Percentiles rank a stretch among this genome's conserved stretches.
These are phyloP conservation scores for Enchytraeus crypticus DNA, from an alignment of 2,888 invertebrate species.

Conservation along the genomic window DNA sequence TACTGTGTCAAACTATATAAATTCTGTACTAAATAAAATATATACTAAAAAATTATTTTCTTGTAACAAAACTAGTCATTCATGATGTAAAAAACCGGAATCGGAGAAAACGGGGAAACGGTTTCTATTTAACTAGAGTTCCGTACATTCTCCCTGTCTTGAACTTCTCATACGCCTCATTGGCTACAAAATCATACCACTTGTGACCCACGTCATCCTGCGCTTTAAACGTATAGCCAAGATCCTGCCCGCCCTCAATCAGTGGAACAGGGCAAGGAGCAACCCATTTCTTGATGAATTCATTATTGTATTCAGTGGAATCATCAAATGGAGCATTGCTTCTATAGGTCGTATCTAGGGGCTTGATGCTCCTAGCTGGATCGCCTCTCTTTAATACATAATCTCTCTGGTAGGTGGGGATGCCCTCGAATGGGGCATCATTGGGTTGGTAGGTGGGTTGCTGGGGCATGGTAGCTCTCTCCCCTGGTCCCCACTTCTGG, in stretches of 20 bases:
- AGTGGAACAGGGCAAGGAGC: slow-evolving; percentile 40
- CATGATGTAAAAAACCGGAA: too few relatives aligned
- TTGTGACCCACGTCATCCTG: slow-evolving; percentile 39
- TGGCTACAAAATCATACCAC: slow-evolving; percentile 22
- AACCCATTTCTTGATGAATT: slow-evolving; percentile 36
- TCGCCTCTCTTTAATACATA: slow-evolving; percentile 32
- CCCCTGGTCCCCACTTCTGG: slow-evolving; percentile 28
- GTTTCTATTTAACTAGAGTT: not conserved
- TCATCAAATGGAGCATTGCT: slow-evolving; percentile 43
- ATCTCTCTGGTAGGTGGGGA: slow-evolving; percentile 40
- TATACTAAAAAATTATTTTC: too few relatives aligned
- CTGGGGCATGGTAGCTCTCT: slow-evolving; percentile 28
- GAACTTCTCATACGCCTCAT: not conserved
- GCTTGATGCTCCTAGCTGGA: slow-evolving; percentile 27
- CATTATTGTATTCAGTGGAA: slow-evolving; percentile 42
- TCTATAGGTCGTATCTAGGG: slow-evolving; percentile 33
- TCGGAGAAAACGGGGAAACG: too few relatives aligned
- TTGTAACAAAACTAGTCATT: too few relatives aligned
- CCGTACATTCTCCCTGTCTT: not conserved
- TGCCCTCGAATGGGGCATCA: slow-evolving; percentile 45
- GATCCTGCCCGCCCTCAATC: slow-evolving; percentile 31
- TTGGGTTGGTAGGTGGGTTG: slow-evolving; percentile 38
- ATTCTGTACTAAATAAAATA: not conserved
- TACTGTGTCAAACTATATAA: too few relatives aligned
- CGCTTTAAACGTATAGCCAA: slow-evolving; percentile 33